A percentile compares a stretch with the other conserved stretches of the same genome.
Evolutionary conservation across 2,888 invertebrate species (phyloP).

Genomic region (Eupithecia insigniata): DNA sequence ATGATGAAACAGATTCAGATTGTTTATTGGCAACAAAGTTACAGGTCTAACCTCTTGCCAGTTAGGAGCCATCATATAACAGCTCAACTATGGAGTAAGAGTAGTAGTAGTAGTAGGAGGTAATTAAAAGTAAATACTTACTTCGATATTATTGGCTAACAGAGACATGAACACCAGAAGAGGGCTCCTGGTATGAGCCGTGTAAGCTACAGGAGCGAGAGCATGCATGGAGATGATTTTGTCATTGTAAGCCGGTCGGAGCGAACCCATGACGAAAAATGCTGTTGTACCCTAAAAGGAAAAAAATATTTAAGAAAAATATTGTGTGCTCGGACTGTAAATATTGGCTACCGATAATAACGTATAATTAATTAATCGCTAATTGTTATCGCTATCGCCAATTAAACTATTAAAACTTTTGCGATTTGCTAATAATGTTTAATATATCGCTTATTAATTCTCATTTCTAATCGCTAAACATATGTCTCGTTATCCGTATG

Average conservation of each 20-base stretch:
- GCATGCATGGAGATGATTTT: slow-evolving; percentile 88
- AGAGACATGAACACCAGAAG: slow-evolving; percentile 74
- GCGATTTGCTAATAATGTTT: too few species aligned
- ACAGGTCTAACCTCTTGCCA: too few species aligned
- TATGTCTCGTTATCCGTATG: too few species aligned
- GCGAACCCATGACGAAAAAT: slow-evolving; percentile 88
- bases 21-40: too few species aligned
- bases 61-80: neutral
- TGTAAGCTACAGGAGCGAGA: slow-evolving; percentile 88
- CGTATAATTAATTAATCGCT: too few species aligned
- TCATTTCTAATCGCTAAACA: neutral
- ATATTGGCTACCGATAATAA: neutral
- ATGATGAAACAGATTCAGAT: too few species aligned
- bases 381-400: too few species aligned
- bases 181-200: slow-evolving; percentile 82
- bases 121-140: slow-evolving; percentile 51
- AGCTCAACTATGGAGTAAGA: too few species aligned
- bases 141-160: slow-evolving; percentile 71
- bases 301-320: neutral
- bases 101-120: neutral
- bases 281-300: slow-evolving; percentile 79
- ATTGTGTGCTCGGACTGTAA: neutral
- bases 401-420: too few species aligned
- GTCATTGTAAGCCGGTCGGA: slow-evolving; percentile 86
- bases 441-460: too few species aligned